These are phyloP conservation scores for Mustelus asterias DNA, from an alignment of 2,113 vertebrate genomes.

Conservation along the genomic window DNA sequence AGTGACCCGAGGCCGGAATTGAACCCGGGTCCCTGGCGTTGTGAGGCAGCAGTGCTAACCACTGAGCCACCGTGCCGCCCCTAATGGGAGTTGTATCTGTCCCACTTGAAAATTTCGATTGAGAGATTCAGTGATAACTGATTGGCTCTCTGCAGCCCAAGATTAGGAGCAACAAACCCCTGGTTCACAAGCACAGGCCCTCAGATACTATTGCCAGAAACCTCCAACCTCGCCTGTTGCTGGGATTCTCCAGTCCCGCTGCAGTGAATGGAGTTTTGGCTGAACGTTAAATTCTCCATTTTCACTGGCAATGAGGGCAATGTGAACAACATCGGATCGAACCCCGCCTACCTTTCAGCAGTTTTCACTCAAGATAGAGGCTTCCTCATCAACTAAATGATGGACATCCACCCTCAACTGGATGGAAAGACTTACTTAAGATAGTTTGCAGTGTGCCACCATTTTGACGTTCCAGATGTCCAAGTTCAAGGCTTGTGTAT, in stretches of 20 bases:
- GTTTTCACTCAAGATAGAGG: background rate
- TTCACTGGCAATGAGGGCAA: background rate
- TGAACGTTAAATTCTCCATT: too few relatives aligned
- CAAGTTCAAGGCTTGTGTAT: background rate
- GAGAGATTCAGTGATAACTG: background rate
- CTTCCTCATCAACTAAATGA: background rate
- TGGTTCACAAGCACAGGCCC: background rate
- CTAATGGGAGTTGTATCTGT: background rate
- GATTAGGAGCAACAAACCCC: background rate
- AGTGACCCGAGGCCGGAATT: too few relatives aligned
- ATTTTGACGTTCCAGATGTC: background rate
- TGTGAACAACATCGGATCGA: background rate
- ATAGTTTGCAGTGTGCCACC: background rate
- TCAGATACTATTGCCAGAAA: background rate
- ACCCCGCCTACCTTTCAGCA: background rate
- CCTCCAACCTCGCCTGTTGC: too few relatives aligned
- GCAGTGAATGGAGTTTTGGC: too few relatives aligned
- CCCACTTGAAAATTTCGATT: background rate
- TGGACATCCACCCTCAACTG: background rate
- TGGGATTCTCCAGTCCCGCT: too few relatives aligned
- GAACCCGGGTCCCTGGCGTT: too few relatives aligned
- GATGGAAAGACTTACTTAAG: background rate
- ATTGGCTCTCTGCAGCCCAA: background rate
- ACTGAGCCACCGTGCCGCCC: too few relatives aligned
- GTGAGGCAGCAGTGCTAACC: too few relatives aligned